Evolutionary conservation across 2,113 vertebrate species (phyloP), one percentile per base, ranked within the genome.

Genomic region (Heterochromis multidens): DNA sequence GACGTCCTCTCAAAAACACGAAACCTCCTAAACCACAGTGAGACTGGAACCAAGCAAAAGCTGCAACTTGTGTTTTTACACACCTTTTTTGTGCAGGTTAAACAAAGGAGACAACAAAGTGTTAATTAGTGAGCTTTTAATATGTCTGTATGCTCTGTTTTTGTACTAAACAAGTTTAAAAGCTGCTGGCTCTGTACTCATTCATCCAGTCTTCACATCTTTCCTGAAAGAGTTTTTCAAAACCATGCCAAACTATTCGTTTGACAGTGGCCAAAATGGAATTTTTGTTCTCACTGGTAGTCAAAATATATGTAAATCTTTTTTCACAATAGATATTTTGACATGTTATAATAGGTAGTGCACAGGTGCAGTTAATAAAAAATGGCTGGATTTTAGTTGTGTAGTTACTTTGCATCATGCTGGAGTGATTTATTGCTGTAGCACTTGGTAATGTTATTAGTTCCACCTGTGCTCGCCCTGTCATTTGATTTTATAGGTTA

Each of bases 401-500:
- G 17, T 74, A 58, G 57, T 70, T 81, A 33, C 80, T 89, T 72
- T 78, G 78, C 72, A 27, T 52, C 57, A 81, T 31, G 25, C 62
- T 33, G 49, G 43, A 79, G 62, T 78, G 81, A 80, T 87, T 87
- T 43, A 82, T 79, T 82, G 74, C 85, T 56, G n/a, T 35, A 79
- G 59, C 74, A 82, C 54, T 27, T 49, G 10, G 23, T 79, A 88
- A 85, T 84, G 40, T 78, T 84, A 78, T 84, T 88, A 83, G 88
- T 83, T 90, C 76, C 80, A 81, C 72, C 25, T 70, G 59, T 57
- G 74, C 33, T 29, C 60, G 3, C 65, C 46, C 59, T 85, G 58
- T 78, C 57, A 83, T 86, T 81, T 86, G 31, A 86, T 85, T 88
- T 61, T 46, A 81, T 78, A 67, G 76, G 79, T 77, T 77, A 61